Percentiles rank a stretch among this genome's conserved stretches.
These are phyloP conservation scores for Monodelphis domestica DNA, from an alignment of 2,797 vertebrate genomes.

Conservation along the genomic window DNA sequence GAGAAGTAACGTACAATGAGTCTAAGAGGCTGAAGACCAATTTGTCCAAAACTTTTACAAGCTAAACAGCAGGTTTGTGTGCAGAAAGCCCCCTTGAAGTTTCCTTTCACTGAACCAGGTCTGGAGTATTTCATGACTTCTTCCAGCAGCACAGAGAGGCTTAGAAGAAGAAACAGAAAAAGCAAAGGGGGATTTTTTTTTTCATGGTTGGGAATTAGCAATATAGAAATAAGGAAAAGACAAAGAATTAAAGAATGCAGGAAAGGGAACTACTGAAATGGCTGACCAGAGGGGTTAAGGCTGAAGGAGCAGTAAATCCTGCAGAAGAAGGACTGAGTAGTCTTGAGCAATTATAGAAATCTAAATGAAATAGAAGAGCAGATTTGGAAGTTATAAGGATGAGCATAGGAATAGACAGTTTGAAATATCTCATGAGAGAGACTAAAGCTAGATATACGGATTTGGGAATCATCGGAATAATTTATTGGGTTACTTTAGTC, in stretches of 20 bases:
- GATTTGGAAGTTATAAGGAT: not conserved
- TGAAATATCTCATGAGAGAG: not conserved
- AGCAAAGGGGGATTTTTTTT: not conserved
- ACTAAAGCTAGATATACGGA: not conserved
- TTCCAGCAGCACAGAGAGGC: not conserved
- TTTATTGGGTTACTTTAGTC: not conserved
- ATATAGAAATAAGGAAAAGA: not conserved
- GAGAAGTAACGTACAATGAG: not conserved
- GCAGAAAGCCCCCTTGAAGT: not conserved
- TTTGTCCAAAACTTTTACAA: not conserved
- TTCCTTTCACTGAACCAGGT: not conserved
- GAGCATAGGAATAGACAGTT: not conserved
- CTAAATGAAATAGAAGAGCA: not conserved
- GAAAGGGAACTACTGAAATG: not conserved
- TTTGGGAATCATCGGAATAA: not conserved
- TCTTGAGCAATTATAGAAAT: not conserved
- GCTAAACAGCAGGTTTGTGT: not conserved
- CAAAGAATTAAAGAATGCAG: not conserved
- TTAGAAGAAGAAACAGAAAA: not conserved
- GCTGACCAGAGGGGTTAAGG: not conserved
- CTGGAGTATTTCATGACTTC: not conserved
- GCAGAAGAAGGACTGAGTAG: not conserved
- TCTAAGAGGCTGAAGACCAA: not conserved
- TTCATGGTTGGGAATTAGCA: not conserved
- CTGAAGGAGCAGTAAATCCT: not conserved